A percentile compares a stretch with the other conserved stretches of the same genome.
Evolutionary conservation across 2,888 invertebrate genomes (phyloP).

Genomic region (Cosmopolites sordidus): DNA sequence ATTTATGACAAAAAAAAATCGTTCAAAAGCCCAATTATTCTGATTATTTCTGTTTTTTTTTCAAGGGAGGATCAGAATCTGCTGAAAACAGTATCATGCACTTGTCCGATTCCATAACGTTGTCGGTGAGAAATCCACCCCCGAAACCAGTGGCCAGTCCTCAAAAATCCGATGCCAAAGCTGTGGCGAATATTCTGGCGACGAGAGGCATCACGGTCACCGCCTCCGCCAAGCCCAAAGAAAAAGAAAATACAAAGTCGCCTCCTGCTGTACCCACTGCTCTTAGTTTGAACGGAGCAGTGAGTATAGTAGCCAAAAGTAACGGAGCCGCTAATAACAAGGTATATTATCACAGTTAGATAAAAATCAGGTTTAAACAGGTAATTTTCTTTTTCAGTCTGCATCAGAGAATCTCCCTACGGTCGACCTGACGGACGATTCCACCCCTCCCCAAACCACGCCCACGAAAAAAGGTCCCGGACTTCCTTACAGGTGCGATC

Average conservation of each 20-base stretch:
- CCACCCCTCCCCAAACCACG: slow-evolving; percentile 35
- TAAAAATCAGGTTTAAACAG: no score
- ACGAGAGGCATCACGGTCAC: slow-evolving; percentile 75
- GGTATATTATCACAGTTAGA: no score
- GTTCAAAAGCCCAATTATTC: no score
- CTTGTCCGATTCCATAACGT: slow-evolving; percentile 68
- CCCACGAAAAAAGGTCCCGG: slow-evolving; percentile 33
- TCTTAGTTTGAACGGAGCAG: slow-evolving; percentile 57
- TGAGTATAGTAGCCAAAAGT: slow-evolving; percentile 55
- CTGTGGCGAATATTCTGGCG: slow-evolving; percentile 72
- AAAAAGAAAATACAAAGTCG: slow-evolving; percentile 28
- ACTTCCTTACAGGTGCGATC: slow-evolving; percentile 59
- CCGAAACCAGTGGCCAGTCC: slow-evolving; percentile 44
- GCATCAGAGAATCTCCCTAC: slow-evolving; percentile 39
- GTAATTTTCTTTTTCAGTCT: slow-evolving; percentile 12
- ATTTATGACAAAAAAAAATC: no score
- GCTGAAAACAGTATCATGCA: slow-evolving; percentile 57
- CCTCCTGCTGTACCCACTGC: slow-evolving; percentile 46
- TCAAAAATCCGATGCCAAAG: slow-evolving; percentile 66
- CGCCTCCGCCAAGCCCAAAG: slow-evolving; percentile 54
- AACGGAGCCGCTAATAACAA: slow-evolving; percentile 26
- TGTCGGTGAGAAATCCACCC: slow-evolving; percentile 57
- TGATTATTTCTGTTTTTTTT: no score
- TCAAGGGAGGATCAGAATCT: slow-evolving; percentile 38
- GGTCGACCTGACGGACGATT: slow-evolving; percentile 54